A percentile compares a stretch with the other conserved stretches of the same genome.
Evolutionary conservation across 2,113 vertebrate genomes (phyloP).

Genomic region (Brevimyrus niger): DNA sequence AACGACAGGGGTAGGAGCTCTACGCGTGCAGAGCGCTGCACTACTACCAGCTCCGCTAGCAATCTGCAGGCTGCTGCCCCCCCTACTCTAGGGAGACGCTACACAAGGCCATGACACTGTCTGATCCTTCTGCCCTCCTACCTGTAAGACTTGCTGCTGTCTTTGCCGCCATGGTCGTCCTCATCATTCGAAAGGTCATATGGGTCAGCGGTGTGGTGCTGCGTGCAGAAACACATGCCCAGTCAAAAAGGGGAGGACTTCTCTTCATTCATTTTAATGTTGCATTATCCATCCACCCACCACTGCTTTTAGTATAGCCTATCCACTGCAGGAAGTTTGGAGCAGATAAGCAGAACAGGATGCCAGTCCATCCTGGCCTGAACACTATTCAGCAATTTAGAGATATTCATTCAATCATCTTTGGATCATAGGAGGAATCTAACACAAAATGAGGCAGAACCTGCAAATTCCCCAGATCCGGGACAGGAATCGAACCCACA

Average conservation of each 20-base stretch:
- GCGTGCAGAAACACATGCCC: conserved; percentile 39
- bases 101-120: conserved; percentile 12
- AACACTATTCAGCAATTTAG: not conserved
- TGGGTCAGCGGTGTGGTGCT: conserved; percentile 54
- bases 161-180: conserved; percentile 52
- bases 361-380: not conserved
- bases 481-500: not conserved
- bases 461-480: not conserved
- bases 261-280: not conserved
- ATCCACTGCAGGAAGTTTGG: not conserved
- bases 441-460: not conserved
- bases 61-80: conserved; percentile 26
- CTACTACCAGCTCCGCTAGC: conserved; percentile 29
- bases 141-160: conserved; percentile 66
- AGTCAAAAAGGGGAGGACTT: not conserved
- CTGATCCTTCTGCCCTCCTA: conserved; percentile 30
- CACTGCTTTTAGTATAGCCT: not conserved
- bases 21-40: conserved; percentile 19
- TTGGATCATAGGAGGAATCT: not conserved
- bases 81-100: conserved; percentile 25
- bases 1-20: conserved; percentile 19
- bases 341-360: not conserved
- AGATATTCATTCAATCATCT: not conserved
- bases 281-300: not conserved
- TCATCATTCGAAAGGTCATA: conserved; percentile 60